phyloP scores from a whole-genome alignment of 2,113 vertebrate genomes.

The Candoia aspera region DNA sequence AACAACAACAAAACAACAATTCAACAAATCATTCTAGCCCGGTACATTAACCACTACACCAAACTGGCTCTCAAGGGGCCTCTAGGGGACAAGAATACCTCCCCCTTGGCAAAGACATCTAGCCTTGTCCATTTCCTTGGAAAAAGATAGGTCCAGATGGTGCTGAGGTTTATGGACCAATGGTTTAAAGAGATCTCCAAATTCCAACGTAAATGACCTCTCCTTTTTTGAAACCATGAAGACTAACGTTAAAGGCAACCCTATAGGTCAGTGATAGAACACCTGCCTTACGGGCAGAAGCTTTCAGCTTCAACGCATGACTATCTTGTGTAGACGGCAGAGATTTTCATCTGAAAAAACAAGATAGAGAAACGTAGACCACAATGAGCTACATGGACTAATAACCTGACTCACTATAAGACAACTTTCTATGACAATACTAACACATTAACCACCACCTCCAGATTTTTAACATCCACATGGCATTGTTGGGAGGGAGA shows the following conservation, averaged over 20 bases:
- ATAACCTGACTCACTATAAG: not conserved
- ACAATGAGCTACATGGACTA: too few relatives aligned
- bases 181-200: too few relatives aligned
- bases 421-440: not conserved
- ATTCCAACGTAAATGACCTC: not conserved
- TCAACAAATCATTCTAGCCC: too few relatives aligned
- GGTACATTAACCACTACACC: too few relatives aligned
- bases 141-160: too few relatives aligned
- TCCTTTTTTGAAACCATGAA: not conserved
- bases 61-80: too few relatives aligned
- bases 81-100: too few relatives aligned
- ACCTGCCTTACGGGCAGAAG: not conserved
- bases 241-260: too few relatives aligned
- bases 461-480: not conserved
- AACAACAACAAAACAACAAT: too few relatives aligned
- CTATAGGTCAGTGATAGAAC: not conserved
- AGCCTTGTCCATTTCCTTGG: too few relatives aligned
- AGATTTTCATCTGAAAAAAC: not conserved
- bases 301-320: not conserved
- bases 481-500: not conserved
- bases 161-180: not conserved
- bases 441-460: not conserved
- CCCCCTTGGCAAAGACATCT: too few relatives aligned
- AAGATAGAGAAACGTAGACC: not conserved
- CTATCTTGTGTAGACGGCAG: not conserved